These are phyloP conservation scores for Lepilemur ruficaudatus DNA, from an alignment of 2,797 vertebrate genomes.

Conservation along the genomic window DNA sequence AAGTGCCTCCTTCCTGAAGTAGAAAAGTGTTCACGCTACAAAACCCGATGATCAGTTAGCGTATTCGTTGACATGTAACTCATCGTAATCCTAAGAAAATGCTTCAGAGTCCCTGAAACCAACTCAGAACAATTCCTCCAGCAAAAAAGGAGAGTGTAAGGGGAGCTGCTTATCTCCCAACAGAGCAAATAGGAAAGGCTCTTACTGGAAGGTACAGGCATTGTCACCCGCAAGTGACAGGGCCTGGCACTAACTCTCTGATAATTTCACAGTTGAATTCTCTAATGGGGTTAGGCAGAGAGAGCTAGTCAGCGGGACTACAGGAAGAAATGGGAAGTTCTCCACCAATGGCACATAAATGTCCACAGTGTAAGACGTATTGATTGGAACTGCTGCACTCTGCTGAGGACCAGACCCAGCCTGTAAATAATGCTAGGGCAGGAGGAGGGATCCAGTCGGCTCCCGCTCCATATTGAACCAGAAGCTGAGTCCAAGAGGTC, in stretches of 20 bases:
- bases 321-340: conserved; percentile 40
- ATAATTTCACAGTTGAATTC: conserved; percentile 49
- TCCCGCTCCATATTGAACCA: not conserved
- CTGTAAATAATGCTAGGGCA: not conserved
- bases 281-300: conserved; percentile 3
- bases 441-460: not conserved
- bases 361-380: conserved; percentile 1
- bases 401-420: not conserved
- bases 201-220: not conserved
- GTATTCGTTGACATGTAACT: not conserved
- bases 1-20: not conserved
- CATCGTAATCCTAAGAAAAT: not conserved
- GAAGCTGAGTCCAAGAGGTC: not conserved
- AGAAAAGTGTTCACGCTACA: not conserved
- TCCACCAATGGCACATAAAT: conserved; percentile 9
- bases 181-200: not conserved
- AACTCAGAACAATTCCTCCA: not conserved
- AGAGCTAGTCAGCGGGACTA: not conserved
- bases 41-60: not conserved
- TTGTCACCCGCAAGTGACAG: not conserved
- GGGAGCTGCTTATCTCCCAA: not conserved
- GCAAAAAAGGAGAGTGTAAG: not conserved
- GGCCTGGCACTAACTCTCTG: not conserved
- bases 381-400: not conserved
- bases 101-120: not conserved